Percentiles rank a stretch among this genome's conserved stretches.
Conservation (phyloP, 1,140 invertebrate species). For the Neuroterus valhalla region DNA sequence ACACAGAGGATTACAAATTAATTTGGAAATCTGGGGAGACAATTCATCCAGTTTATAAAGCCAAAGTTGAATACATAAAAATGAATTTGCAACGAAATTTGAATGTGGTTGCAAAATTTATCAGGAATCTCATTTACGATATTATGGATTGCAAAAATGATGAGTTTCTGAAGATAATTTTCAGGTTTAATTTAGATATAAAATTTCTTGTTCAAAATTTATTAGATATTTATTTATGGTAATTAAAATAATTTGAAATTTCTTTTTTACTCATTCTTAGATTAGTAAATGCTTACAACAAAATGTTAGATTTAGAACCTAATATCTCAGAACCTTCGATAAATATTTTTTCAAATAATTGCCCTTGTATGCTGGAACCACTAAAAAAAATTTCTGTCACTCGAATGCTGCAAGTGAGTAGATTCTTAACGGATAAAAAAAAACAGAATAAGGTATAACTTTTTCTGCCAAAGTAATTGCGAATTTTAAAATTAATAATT, state of each 20-base stretch:
- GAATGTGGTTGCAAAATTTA: constrained; percentile 57
- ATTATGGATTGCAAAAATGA: constrained; percentile 54
- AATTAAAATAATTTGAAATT: no score
- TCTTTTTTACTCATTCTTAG: constrained; percentile 41
- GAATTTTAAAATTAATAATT: constrained; percentile 15
- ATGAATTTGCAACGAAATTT: constrained; percentile 50
- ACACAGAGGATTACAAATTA: constrained; percentile 45
- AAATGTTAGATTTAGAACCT: constrained; percentile 54
- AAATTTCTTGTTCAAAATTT: constrained; percentile 10
- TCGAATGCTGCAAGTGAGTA: constrained; percentile 66
- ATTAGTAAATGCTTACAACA: constrained; percentile 62
- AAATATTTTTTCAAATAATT: constrained; percentile 74
- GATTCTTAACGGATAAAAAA: neutral
- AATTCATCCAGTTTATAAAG: constrained; percentile 53
- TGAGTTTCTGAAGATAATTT: constrained; percentile 51
- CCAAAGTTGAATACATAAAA: constrained; percentile 55
- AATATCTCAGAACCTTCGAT: constrained; percentile 51
- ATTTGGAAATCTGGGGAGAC: constrained; percentile 28
- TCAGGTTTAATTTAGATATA: constrained; percentile 50
- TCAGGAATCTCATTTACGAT: constrained; percentile 53
- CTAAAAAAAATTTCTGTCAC: constrained; percentile 76
- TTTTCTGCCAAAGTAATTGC: neutral
- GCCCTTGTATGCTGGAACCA: constrained; percentile 75
- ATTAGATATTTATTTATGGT: neutral
- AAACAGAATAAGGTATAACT: neutral